Evolutionary conservation across 2,113 vertebrate species (phyloP), one percentile per base, ranked within the genome.

Genomic region (Periophthalmus modestus): DNA sequence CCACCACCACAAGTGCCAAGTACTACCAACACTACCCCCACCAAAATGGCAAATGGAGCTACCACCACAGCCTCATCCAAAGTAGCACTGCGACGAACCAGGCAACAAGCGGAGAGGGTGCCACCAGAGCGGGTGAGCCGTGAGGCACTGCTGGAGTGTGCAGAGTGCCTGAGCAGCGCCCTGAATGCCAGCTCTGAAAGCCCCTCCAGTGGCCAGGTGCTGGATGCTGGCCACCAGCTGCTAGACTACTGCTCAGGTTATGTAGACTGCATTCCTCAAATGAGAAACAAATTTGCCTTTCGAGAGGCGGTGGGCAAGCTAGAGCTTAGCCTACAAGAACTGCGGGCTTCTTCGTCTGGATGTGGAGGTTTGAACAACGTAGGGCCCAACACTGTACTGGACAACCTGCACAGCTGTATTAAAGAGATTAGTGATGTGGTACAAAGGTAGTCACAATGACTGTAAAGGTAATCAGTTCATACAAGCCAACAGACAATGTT

Each of bases 381-480:
- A 0, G 95, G 96, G 87, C 82, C 95, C 72, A 95, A 94, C 89
- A 95, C 95, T 14, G 95, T 96, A 86, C 93, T 98, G 89, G 97
- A 95, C 93, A 97, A 97, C 94, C 95, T 99, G 88, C 89, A 98
- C 91, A 95, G 94, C 7, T 99, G 97, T 89, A 96, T 99, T 77
- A 97, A 96, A 94, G 98, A 99, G 90, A 97, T 99, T 92, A 98
- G 96, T 55, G 97, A 99, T 7, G 96, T 99, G 82, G 97, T 99
- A 66, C 97, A 99, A 93, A 98, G 98, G 97, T 99, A 99, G 96
- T 96, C 92, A 90, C 93, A 88, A 94, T 91, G 92, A 88, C 88
- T 78, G 77, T 91, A 90, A 74, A 21, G 43, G n/a, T 55, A 10
- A 71, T 74, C 72, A 70, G 36, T 73, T 78, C 79, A 33, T 48